Conservation (phyloP, 2,113 vertebrate genomes). For the Ceyx margarethae region DNA sequence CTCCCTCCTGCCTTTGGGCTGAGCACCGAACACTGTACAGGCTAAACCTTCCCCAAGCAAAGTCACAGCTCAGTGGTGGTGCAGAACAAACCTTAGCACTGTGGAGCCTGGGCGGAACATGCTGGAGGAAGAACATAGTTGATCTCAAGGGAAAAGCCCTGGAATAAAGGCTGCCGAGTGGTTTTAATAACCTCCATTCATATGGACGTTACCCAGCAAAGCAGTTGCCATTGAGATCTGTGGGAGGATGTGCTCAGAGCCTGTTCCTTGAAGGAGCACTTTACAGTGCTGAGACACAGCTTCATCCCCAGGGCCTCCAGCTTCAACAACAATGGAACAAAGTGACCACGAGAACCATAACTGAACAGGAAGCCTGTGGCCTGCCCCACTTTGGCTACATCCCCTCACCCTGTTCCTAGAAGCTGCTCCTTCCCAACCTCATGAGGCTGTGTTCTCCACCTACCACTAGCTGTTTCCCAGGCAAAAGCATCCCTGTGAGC, state of each 20-base stretch:
- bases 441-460: not conserved
- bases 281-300: not conserved
- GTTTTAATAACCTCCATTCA: conserved; percentile 6
- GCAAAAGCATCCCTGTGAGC: not conserved
- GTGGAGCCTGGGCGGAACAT: not conserved
- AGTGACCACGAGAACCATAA: not conserved
- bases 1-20: not conserved
- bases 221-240: not conserved
- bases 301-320: not conserved
- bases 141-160: not conserved
- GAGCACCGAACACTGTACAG: not conserved
- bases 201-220: not conserved
- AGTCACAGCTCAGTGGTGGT: not conserved
- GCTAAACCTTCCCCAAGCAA: not conserved
- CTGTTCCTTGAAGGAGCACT: not conserved
- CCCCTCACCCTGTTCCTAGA: not conserved
- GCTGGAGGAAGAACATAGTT: not conserved
- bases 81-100: not conserved
- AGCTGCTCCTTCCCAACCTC: not conserved
- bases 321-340: not conserved
- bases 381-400: fast-evolving
- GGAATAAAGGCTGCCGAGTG: not conserved
- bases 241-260: fast-evolving
- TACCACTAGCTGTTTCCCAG: not conserved
- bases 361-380: not conserved